phyloP scores from a whole-genome alignment of 2,888 invertebrate genomes.

The Urechis unicinctus region DNA sequence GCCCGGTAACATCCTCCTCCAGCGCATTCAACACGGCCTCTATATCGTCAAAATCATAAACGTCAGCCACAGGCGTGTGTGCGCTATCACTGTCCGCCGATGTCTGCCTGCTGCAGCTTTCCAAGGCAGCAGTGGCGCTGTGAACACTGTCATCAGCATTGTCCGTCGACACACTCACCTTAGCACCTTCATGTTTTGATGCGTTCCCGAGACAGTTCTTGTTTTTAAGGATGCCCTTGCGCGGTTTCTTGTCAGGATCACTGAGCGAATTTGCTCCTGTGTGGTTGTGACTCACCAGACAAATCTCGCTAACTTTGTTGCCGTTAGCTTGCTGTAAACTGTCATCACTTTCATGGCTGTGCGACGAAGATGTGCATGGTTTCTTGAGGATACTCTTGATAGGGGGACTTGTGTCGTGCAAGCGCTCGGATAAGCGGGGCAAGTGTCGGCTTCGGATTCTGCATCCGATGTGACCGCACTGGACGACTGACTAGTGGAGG shows the following conservation, averaged over 20 bases:
- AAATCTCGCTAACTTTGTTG: not conserved
- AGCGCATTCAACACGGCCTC: slow-evolving; percentile 9
- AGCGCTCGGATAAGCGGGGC: too few species aligned
- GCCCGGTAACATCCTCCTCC: not conserved
- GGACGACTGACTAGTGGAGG: too few species aligned
- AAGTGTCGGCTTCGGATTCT: too few species aligned
- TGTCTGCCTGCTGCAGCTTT: not conserved
- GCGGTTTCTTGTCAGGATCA: slow-evolving; percentile 28
- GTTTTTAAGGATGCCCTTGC: slow-evolving; percentile 38
- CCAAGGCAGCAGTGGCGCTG: not conserved
- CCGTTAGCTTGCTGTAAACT: not conserved
- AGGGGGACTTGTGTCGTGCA: slow-evolving; percentile 4
- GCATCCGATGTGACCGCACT: too few species aligned
- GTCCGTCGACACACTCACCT: not conserved
- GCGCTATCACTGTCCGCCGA: not conserved
- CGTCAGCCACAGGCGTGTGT: not conserved
- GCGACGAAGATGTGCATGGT: not conserved
- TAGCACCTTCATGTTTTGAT: not conserved
- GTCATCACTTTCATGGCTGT: not conserved
- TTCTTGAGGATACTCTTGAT: slow-evolving; percentile 18
- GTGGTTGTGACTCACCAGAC: not conserved
- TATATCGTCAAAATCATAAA: slow-evolving; percentile 14
- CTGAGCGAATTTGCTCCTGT: not conserved
- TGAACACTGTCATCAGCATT: not conserved
- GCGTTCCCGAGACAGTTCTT: slow-evolving; percentile 1